Percentiles rank a stretch among this genome's conserved stretches.
phyloP scores from a whole-genome alignment of 1,140 invertebrate species.

The Ptiloglossa arizonensis region DNA sequence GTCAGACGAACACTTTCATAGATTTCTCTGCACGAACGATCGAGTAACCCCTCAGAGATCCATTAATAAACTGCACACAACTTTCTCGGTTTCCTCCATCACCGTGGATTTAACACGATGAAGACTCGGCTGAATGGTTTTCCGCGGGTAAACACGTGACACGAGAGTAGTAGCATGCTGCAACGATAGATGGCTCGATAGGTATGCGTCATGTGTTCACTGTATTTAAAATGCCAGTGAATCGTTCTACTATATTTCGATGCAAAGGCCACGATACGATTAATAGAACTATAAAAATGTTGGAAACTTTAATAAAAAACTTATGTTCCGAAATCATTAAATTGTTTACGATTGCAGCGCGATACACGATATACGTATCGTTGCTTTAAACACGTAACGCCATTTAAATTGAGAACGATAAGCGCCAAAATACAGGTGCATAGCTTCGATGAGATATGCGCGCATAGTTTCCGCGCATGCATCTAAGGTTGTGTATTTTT shows the following conservation, averaged over 20 bases:
- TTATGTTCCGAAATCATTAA: not conserved
- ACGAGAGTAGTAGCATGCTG: not conserved
- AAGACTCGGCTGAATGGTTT: conserved; percentile 24
- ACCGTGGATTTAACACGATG: conserved; percentile 23
- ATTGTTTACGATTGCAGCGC: not conserved
- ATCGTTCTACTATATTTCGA: not conserved
- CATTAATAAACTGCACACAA: conserved; percentile 63
- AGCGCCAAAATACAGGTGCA: too few species aligned
- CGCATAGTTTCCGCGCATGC: not conserved
- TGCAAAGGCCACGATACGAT: not conserved
- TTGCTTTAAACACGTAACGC: too few species aligned
- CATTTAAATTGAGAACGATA: too few species aligned
- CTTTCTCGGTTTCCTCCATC: conserved; percentile 52
- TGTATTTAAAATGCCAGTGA: not conserved
- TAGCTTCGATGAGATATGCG: too few species aligned
- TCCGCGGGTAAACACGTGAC: conserved; percentile 51
- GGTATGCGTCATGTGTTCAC: not conserved
- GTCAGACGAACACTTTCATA: conserved; percentile 8
- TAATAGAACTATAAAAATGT: not conserved
- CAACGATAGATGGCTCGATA: conserved; percentile 4
- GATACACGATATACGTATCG: too few species aligned
- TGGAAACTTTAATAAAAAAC: not conserved
- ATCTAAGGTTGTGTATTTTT: not conserved
- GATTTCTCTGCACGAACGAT: conserved; percentile 6
- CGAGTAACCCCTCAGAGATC: conserved; percentile 43